phyloP scores from a whole-genome alignment of 2,113 vertebrate species.

The Deroptyus accipitrinus region DNA sequence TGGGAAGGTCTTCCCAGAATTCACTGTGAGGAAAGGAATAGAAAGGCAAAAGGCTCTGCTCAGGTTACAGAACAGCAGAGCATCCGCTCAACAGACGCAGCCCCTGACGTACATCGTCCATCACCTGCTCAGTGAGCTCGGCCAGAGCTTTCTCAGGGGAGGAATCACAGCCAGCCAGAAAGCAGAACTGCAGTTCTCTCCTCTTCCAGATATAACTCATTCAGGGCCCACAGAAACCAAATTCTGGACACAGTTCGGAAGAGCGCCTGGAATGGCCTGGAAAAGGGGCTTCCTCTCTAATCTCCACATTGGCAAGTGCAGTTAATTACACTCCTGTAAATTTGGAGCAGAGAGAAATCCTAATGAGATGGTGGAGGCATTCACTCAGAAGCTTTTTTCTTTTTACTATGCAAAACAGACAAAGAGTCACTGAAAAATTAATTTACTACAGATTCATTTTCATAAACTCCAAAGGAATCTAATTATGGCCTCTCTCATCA shows the following conservation, averaged over 20 bases:
- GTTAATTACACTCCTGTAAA: slow-evolving; percentile 27
- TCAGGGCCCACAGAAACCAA: neutral
- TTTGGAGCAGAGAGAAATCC: slow-evolving; percentile 19
- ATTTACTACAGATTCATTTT: slow-evolving; percentile 48
- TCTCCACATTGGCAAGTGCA: slow-evolving; percentile 19
- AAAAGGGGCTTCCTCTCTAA: slow-evolving; percentile 54
- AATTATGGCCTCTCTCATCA: slow-evolving; percentile 50
- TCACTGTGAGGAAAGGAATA: neutral
- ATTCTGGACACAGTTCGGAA: slow-evolving; percentile 1
- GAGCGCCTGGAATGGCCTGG: neutral
- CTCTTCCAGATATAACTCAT: neutral
- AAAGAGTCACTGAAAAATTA: slow-evolving; percentile 56
- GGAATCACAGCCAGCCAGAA: neutral
- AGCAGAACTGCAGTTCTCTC: neutral
- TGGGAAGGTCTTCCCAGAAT: neutral
- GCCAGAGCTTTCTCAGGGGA: neutral
- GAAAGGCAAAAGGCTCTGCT: neutral
- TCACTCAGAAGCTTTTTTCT: slow-evolving; percentile 30
- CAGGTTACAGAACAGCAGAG: neutral
- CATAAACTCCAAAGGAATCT: slow-evolving; percentile 39
- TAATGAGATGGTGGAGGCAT: slow-evolving; percentile 29
- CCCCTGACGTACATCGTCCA: neutral
- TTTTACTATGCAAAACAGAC: slow-evolving; percentile 42
- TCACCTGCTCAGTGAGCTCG: neutral
- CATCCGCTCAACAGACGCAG: neutral